Conservation (phyloP, 2,113 vertebrate species). For the Pardalotus punctatus region DNA sequence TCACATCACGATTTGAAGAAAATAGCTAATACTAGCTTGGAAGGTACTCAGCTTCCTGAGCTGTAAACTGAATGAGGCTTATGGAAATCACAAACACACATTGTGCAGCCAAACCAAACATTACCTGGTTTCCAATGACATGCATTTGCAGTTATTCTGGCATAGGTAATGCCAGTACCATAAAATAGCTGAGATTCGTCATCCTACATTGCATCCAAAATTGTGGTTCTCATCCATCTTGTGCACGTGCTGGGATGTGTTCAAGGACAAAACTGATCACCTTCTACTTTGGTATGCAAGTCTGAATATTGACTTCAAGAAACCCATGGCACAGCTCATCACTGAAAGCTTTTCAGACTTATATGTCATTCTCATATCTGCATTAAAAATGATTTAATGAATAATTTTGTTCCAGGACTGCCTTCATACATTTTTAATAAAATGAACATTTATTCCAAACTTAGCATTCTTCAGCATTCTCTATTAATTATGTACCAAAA, state of each 20-base stretch:
- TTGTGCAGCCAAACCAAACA: background rate
- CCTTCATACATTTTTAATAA: conserved; percentile 47
- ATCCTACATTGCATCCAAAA: background rate
- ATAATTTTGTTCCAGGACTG: conserved; percentile 26
- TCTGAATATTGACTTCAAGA: background rate
- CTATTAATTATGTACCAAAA: conserved; percentile 4
- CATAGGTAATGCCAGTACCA: background rate
- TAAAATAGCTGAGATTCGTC: background rate
- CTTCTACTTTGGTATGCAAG: background rate
- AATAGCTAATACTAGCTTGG: background rate
- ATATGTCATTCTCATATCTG: background rate
- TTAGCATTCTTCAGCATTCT: background rate
- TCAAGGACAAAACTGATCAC: background rate
- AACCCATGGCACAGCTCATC: background rate
- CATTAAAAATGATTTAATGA: conserved; percentile 36
- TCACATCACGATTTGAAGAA: background rate
- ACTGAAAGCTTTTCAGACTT: background rate
- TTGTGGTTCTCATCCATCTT: background rate
- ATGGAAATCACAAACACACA: background rate
- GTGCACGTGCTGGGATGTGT: background rate
- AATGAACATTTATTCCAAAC: conserved; percentile 4
- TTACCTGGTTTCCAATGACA: background rate
- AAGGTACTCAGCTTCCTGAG: background rate
- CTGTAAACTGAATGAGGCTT: background rate
- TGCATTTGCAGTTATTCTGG: background rate